phyloP scores from a whole-genome alignment of 2,888 invertebrate genomes.

The Latrodectus elegans region DNA sequence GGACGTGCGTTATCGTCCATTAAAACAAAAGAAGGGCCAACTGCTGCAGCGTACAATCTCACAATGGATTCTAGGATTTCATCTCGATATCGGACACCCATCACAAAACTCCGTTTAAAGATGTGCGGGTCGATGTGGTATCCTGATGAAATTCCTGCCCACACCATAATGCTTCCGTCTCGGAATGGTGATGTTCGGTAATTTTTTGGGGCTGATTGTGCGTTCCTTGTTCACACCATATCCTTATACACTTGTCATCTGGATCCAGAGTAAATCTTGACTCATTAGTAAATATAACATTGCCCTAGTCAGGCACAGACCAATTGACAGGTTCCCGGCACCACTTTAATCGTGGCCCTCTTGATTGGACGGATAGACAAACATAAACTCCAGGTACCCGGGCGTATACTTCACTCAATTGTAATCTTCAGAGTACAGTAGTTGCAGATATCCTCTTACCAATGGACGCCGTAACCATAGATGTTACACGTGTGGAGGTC shows the following conservation, averaged over 20 bases:
- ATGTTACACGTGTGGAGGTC: too few species aligned
- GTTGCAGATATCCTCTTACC: too few species aligned
- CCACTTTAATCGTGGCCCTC: too few species aligned
- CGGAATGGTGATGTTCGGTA: neutral
- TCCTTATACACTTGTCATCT: neutral
- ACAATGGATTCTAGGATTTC: neutral
- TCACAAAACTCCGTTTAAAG: neutral
- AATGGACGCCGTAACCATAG: too few species aligned
- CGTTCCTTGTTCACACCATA: neutral
- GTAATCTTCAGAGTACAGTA: too few species aligned
- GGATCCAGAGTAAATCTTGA: neutral
- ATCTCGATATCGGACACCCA: neutral
- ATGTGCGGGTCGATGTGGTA: neutral
- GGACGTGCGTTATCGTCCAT: neutral
- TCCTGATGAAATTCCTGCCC: neutral
- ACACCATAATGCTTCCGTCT: neutral
- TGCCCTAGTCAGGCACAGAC: too few species aligned
- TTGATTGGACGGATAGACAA: too few species aligned
- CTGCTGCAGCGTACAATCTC: neutral
- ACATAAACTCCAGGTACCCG: too few species aligned
- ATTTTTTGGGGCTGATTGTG: neutral
- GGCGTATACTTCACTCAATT: too few species aligned
- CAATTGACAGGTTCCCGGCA: too few species aligned
- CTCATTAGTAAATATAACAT: too few species aligned
- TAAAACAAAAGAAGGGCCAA: neutral